A percentile compares a stretch with the other conserved stretches of the same genome.
phyloP scores from a whole-genome alignment of 2,888 invertebrate genomes.

The Melanotus villosus region DNA sequence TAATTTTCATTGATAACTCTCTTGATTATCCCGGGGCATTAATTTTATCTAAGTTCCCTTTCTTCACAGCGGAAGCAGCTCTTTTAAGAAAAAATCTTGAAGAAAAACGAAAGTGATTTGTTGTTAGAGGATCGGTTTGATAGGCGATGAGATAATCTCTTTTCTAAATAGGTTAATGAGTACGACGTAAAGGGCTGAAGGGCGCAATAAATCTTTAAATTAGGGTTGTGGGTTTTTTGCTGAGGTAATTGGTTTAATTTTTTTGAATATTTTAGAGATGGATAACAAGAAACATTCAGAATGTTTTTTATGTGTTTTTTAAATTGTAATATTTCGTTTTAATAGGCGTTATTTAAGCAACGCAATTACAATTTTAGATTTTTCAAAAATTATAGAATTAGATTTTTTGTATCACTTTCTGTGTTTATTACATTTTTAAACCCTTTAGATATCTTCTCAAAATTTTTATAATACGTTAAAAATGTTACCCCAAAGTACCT shows the following conservation, averaged over 20 bases:
- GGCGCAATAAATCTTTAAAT: not conserved
- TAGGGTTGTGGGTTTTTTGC: not conserved
- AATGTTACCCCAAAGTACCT: no score
- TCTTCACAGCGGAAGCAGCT: not conserved
- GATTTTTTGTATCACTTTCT: no score
- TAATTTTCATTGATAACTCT: conserved; percentile 33
- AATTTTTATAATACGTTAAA: no score
- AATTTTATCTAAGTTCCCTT: conserved; percentile 5
- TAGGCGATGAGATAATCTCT: not conserved
- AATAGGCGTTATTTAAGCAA: no score
- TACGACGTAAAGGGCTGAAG: not conserved
- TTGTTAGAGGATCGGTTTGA: not conserved
- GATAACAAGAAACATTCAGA: no score
- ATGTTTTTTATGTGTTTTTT: no score
- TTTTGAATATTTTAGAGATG: no score
- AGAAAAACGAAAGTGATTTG: conserved; percentile 16
- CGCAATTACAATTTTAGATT: no score
- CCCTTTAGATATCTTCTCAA: no score
- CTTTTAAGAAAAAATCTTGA: not conserved
- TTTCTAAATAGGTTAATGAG: not conserved
- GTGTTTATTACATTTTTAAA: no score
- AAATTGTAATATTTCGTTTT: no score
- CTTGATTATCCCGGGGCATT: not conserved
- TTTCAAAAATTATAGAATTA: no score
- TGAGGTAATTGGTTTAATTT: not conserved